Percentiles rank a stretch among this genome's conserved stretches.
Evolutionary conservation across 2,888 invertebrate genomes (phyloP).

Genomic region (Venusia cambrica): DNA sequence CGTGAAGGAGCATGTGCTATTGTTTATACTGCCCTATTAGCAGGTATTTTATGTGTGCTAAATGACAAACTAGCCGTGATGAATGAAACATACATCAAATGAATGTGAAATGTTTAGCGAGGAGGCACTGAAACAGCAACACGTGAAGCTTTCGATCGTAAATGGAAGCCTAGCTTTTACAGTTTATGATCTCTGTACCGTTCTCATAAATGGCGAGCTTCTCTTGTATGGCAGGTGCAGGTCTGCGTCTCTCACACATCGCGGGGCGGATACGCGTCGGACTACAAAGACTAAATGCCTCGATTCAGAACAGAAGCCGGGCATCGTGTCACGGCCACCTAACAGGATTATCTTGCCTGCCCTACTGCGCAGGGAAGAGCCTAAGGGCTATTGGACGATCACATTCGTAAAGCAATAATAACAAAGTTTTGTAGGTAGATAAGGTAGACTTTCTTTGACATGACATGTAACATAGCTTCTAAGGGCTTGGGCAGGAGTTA

Average conservation of each 20-base stretch:
- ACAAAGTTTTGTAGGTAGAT: slow-evolving; percentile 27
- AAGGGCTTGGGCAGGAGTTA: no score
- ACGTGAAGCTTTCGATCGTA: slow-evolving; percentile 55
- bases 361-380: slow-evolving; percentile 71
- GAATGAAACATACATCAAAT: slow-evolving; percentile 56
- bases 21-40: slow-evolving; percentile 58
- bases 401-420: slow-evolving; percentile 32
- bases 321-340: slow-evolving; percentile 78
- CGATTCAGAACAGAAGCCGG: slow-evolving; percentile 70
- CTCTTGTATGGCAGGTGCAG: slow-evolving; percentile 73
- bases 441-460: slow-evolving; percentile 32
- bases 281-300: slow-evolving; percentile 57
- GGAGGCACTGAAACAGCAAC: slow-evolving; percentile 7
- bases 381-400: slow-evolving; percentile 53
- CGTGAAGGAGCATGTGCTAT: slow-evolving; percentile 69
- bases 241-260: slow-evolving; percentile 70
- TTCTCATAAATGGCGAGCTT: slow-evolving; percentile 78
- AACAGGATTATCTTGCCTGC: slow-evolving; percentile 77
- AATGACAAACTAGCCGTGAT: slow-evolving; percentile 70
- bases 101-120: slow-evolving; percentile 31
- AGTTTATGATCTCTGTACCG: slow-evolving; percentile 60
- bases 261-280: slow-evolving; percentile 60
- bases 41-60: slow-evolving; percentile 63
- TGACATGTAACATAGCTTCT: slow-evolving; percentile 12
- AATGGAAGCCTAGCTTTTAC: slow-evolving; percentile 44